A percentile compares a stretch with the other conserved stretches of the same genome.
phyloP scores from a whole-genome alignment of 2,888 invertebrate species.

The Empis livida region DNA sequence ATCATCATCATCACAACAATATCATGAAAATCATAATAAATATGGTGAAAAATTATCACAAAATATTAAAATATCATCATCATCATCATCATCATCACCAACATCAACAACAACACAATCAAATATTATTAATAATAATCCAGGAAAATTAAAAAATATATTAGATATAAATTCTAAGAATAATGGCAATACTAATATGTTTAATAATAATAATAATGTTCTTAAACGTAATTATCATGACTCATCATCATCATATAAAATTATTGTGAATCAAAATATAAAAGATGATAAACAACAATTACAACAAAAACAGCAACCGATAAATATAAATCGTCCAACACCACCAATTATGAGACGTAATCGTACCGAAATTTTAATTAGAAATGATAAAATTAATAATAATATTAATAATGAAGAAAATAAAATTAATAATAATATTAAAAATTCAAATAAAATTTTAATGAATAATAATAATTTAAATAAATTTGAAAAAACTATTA shows the following conservation, averaged over 20 bases:
- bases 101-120: conserved; percentile 10
- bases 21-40: background rate
- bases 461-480: background rate
- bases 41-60: background rate
- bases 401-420: background rate
- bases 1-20: background rate
- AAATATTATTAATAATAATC: background rate
- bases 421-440: background rate
- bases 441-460: background rate
- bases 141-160: background rate
- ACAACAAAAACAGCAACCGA: conserved; percentile 1
- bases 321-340: background rate
- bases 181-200: background rate
- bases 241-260: background rate
- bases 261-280: background rate
- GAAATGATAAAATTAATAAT: background rate
- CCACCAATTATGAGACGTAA: conserved; percentile 1
- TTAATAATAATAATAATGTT: background rate
- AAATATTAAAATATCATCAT: conserved; percentile 5
- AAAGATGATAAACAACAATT: background rate
- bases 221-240: background rate
- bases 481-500: conserved; percentile 1
- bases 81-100: conserved; percentile 10
- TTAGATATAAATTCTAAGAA: background rate
- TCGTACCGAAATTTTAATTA: conserved; percentile 10